phyloP scores from a whole-genome alignment of 2,113 vertebrate genomes.

The Strix uralensis region DNA sequence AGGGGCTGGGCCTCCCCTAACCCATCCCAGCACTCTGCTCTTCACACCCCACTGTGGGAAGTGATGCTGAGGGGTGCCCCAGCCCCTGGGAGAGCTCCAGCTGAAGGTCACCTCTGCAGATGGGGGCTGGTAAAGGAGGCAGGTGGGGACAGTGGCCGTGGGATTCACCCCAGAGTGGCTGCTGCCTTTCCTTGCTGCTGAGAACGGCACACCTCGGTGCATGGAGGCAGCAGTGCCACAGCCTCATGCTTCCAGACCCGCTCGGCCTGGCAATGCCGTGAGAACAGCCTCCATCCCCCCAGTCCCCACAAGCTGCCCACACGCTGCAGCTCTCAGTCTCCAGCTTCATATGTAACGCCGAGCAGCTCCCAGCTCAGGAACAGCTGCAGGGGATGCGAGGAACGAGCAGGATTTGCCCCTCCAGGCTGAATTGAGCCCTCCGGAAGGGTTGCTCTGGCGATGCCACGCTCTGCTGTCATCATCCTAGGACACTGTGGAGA shows the following conservation, averaged over 20 bases:
- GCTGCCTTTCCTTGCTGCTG: not conserved
- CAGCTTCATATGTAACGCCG: not conserved
- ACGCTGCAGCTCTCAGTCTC: not conserved
- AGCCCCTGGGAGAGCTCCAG: not conserved
- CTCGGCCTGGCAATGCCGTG: not conserved
- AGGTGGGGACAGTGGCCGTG: accelerated
- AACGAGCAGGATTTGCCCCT: not conserved
- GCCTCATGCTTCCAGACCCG: accelerated
- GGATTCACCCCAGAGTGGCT: not conserved
- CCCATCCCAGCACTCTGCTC: not conserved
- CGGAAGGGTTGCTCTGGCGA: not conserved
- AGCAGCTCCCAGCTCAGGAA: not conserved
- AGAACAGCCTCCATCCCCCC: not conserved
- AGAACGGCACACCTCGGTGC: accelerated
- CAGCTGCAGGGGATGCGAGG: not conserved
- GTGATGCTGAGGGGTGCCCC: not conserved
- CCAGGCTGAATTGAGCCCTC: not conserved
- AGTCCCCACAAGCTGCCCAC: not conserved
- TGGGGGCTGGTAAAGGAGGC: not conserved
- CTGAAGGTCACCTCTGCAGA: not conserved
- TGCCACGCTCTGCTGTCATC: not conserved
- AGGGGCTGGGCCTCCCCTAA: not conserved
- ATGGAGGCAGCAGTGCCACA: not conserved
- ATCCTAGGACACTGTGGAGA: not conserved
- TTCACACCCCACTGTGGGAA: not conserved